These are phyloP conservation scores for Discoglossus pictus DNA, from an alignment of 2,797 vertebrate genomes.

Conservation along the genomic window DNA sequence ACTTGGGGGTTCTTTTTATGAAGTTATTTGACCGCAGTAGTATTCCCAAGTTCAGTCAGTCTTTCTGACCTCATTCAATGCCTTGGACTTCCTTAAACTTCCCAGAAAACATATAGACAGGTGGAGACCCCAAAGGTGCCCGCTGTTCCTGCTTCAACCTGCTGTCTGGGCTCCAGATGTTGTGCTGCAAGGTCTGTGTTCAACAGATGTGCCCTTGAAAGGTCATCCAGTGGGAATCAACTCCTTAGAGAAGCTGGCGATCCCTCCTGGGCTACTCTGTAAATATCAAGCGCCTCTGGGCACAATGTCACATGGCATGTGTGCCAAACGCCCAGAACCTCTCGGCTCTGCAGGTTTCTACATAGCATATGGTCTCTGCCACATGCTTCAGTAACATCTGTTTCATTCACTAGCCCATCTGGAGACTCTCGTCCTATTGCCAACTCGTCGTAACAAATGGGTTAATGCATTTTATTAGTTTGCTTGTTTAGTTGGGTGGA, in stretches of 20 bases:
- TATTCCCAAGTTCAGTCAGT: not conserved
- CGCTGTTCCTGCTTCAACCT: slow-evolving; percentile 23
- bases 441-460: too few relatives aligned
- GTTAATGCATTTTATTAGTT: too few relatives aligned
- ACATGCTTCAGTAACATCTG: slow-evolving; percentile 23
- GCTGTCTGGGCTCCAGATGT: slow-evolving; percentile 47
- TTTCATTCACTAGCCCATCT: slow-evolving; percentile 30
- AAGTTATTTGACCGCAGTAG: not conserved
- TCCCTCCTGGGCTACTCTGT: slow-evolving; percentile 21
- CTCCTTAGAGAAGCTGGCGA: slow-evolving; percentile 12
- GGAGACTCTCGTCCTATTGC: too few relatives aligned
- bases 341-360: slow-evolving; percentile 26
- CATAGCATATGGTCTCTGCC: slow-evolving; percentile 39
- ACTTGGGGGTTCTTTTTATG: too few relatives aligned
- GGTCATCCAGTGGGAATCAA: slow-evolving; percentile 1
- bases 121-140: slow-evolving; percentile 32
- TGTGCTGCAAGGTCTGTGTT: slow-evolving; percentile 41
- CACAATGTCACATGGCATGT: slow-evolving; percentile 14
- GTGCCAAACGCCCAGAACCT: slow-evolving; percentile 15
- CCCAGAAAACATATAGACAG: slow-evolving; percentile 16
- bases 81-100: slow-evolving; percentile 11
- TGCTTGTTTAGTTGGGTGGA: too few relatives aligned
- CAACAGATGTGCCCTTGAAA: slow-evolving; percentile 47
- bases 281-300: slow-evolving; percentile 26
- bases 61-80: slow-evolving; percentile 21